Evolutionary conservation across 2,797 vertebrate species (phyloP).

Genomic region (Cuniculus paca): DNA sequence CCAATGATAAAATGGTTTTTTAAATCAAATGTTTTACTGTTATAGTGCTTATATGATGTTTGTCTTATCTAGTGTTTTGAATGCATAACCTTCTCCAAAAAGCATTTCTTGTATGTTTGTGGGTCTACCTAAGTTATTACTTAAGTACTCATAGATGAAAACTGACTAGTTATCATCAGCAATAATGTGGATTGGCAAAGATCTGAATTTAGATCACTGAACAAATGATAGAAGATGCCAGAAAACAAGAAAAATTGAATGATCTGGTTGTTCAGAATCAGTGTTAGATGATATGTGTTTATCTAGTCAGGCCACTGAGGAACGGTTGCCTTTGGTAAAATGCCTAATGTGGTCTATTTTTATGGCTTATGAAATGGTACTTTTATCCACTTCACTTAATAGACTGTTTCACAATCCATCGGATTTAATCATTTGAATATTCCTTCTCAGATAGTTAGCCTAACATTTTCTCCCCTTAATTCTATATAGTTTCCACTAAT

Average conservation of each 20-base stretch:
- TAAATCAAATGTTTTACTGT: not conserved
- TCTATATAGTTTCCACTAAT: slow-evolving; percentile 72
- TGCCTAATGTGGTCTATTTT: slow-evolving; percentile 16
- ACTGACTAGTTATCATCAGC: not conserved
- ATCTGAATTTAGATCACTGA: slow-evolving; percentile 7
- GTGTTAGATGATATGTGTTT: not conserved
- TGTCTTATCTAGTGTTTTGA: not conserved
- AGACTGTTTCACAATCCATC: slow-evolving; percentile 65
- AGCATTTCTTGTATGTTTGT: not conserved
- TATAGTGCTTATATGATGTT: not conserved
- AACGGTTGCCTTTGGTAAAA: not conserved
- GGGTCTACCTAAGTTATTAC: not conserved
- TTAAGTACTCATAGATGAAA: not conserved
- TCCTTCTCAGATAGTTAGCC: slow-evolving; percentile 58
- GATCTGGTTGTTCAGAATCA: not conserved
- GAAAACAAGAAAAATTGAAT: not conserved
- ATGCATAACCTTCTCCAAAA: not conserved
- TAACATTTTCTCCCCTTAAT: slow-evolving; percentile 72
- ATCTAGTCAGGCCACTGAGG: not conserved
- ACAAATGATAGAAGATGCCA: not conserved
- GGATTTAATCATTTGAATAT: slow-evolving; percentile 71
- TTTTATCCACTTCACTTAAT: slow-evolving; percentile 63
- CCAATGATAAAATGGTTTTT: not conserved
- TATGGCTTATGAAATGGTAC: not conserved
- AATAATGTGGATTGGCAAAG: not conserved